Evolutionary conservation across 2,797 vertebrate genomes (phyloP), one percentile per base, ranked within the genome.

Genomic region (Molossus alvarezi): DNA sequence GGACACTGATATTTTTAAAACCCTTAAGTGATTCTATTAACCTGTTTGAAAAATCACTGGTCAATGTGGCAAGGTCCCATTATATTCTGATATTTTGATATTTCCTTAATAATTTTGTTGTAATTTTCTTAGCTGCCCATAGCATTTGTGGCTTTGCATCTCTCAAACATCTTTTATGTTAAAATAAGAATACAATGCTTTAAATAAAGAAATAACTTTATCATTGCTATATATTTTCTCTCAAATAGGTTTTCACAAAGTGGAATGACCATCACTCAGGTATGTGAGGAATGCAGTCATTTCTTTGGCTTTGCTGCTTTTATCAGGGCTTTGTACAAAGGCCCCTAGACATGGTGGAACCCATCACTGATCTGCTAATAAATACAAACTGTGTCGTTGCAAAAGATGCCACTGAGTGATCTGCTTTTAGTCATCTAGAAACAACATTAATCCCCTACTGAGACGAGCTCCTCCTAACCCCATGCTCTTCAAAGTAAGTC

Each of bases 371-470:
- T 69, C 51, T 57, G 75, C 41, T 87, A 11, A 60, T 76, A 87
- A 90, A 90, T 65, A 80, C 5, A 18, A 33, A 57, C 15, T 60
- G 29, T 33, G 80, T 84, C 76, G 3, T 90, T 90, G 29, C 41
- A 48, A n/a, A 76, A 51, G 71, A 64, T 65, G 51, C 25, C 80
- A 73, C 14, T 12, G 27, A 55, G 23, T 37, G 15, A 90, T 76
- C 48, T 93, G 64, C 29, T 90, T 86, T 79, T 64, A 76, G 17
- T 87, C n/a, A 55, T 55, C 55, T 51, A 77, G 71, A 90, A 88
- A 67, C 33, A 62, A 48, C n/a, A 23, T 55, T 83, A 90, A 65
- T 55, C 25, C 13, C 27, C 84, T 6, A 17, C 9, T 17, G 27
- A 92, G 25, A 76, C 6, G 17, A 82, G 27, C 13, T 53, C 21